A percentile compares a stretch with the other conserved stretches of the same genome.
These are phyloP conservation scores for Chlamydotis undulata DNA, from an alignment of 2,113 vertebrate genomes.

Conservation along the genomic window DNA sequence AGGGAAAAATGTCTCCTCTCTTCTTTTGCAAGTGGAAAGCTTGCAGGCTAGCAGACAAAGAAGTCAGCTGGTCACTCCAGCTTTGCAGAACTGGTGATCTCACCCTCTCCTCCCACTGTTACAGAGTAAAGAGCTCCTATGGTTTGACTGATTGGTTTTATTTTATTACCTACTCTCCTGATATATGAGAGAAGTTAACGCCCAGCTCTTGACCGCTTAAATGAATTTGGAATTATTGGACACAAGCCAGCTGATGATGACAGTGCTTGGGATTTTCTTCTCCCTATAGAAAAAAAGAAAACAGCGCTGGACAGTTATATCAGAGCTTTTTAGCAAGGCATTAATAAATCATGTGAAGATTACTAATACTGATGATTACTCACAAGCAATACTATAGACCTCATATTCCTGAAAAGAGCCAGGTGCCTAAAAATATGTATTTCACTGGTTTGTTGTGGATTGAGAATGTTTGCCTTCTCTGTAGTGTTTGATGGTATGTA, in stretches of 20 bases:
- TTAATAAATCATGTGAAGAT: conserved; percentile 46
- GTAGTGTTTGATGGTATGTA: neutral
- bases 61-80: conserved; percentile 35
- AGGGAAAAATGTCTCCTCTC: neutral
- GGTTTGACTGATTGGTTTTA: neutral
- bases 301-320: neutral
- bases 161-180: conserved; percentile 1
- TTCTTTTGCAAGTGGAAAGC: neutral
- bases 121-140: neutral
- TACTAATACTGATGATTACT: neutral
- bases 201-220: neutral
- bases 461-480: neutral
- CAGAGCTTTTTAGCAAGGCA: conserved; percentile 27
- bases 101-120: conserved; percentile 1
- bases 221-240: conserved; percentile 1
- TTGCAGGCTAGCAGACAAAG: conserved; percentile 29
- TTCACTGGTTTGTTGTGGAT: neutral
- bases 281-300: neutral
- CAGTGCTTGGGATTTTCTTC: neutral
- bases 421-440: neutral
- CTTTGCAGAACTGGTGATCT: conserved; percentile 28
- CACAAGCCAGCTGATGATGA: neutral
- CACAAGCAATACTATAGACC: neutral
- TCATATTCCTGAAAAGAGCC: conserved; percentile 1
- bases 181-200: neutral